Conservation (phyloP, 1,140 invertebrate genomes). For the Cherax quadricarinatus region DNA sequence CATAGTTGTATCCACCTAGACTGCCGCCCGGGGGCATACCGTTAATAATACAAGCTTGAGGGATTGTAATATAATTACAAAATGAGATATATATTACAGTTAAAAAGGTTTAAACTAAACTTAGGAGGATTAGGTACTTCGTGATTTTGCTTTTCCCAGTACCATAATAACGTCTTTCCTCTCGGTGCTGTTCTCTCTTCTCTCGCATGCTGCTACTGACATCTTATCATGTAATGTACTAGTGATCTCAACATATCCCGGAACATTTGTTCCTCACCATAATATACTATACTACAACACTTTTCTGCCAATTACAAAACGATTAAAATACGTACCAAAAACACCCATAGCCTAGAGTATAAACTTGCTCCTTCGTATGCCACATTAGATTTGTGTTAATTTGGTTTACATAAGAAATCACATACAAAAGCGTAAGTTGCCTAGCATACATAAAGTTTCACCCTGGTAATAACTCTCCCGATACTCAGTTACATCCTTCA, state of each 20-base stretch:
- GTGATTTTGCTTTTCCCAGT: too few species aligned
- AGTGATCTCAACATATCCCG: not conserved
- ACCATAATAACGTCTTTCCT: too few species aligned
- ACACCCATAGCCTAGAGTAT: not conserved
- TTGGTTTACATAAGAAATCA: not conserved
- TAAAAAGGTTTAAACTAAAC: too few species aligned
- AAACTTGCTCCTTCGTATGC: not conserved
- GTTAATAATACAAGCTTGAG: too few species aligned
- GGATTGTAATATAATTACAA: too few species aligned
- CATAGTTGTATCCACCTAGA: too few species aligned
- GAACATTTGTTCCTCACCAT: not conserved
- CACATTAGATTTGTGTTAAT: not conserved
- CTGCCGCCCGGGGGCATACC: too few species aligned
- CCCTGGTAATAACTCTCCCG: not conserved
- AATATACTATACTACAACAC: not conserved
- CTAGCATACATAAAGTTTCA: conserved; percentile 9
- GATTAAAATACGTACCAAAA: not conserved
- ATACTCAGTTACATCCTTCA: not conserved
- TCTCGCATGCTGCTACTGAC: too few species aligned
- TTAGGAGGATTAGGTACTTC: too few species aligned
- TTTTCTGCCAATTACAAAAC: not conserved
- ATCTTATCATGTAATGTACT: not conserved
- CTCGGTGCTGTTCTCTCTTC: too few species aligned
- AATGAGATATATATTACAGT: too few species aligned
- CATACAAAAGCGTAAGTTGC: not conserved